These are phyloP conservation scores for Alouatta palliata DNA, from an alignment of 2,113 vertebrate genomes.

Conservation along the genomic window DNA sequence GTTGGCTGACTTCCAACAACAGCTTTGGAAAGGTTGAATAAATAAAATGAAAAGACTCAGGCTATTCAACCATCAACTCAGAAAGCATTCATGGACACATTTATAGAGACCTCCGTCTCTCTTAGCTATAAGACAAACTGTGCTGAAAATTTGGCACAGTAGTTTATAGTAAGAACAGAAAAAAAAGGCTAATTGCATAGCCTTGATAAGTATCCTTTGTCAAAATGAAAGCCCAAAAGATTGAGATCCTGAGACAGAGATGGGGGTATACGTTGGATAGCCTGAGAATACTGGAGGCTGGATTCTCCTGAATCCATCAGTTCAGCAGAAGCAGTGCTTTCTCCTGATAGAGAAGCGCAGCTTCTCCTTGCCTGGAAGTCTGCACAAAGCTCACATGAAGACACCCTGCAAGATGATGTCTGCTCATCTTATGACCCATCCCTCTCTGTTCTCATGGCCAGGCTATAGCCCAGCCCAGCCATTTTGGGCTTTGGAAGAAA, in stretches of 20 bases:
- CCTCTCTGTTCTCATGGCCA: background rate
- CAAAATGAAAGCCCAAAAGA: background rate
- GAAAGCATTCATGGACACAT: too few relatives aligned
- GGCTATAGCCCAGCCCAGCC: background rate
- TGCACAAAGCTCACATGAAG: background rate
- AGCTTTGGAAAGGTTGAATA: background rate
- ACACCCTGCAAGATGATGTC: background rate
- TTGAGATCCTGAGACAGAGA: background rate
- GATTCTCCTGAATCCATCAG: background rate
- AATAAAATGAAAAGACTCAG: background rate
- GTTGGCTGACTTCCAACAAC: background rate
- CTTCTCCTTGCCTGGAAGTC: background rate
- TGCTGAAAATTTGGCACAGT: background rate
- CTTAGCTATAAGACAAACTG: background rate
- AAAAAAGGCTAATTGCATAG: background rate
- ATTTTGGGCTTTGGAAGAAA: background rate
- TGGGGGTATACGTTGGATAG: background rate
- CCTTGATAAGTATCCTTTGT: background rate
- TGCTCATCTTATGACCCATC: background rate
- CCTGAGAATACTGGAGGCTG: background rate
- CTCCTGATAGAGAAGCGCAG: background rate
- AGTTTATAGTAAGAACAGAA: background rate
- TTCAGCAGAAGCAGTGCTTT: background rate
- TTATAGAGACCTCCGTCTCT: background rate
- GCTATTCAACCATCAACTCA: background rate